Conservation (phyloP, 2,113 vertebrate genomes). For the Argyrosomus japonicus region DNA sequence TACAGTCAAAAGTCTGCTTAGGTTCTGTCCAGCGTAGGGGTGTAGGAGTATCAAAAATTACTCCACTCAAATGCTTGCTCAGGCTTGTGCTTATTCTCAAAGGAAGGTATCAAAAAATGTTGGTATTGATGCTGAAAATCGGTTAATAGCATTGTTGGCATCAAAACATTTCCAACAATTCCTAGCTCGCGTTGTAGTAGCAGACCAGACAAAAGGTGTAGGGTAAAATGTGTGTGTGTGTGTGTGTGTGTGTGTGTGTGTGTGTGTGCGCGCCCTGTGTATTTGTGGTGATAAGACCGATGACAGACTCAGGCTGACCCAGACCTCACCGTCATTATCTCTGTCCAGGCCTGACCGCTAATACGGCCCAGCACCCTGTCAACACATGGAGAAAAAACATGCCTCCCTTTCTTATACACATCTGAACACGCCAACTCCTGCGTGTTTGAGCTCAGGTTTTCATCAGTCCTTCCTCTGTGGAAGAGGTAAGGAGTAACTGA, state of each 20-base stretch:
- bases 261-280: conserved; percentile 5
- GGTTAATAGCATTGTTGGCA: not conserved
- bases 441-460: conserved; percentile 1
- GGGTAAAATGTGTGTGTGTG: not conserved
- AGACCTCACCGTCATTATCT: conserved; percentile 65
- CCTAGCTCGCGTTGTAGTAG: not conserved
- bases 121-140: too few relatives aligned
- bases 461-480: not conserved
- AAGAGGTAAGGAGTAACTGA: conserved; percentile 25
- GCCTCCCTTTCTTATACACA: conserved; percentile 14
- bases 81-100: not conserved
- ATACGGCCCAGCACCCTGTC: conserved; percentile 51
- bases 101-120: not conserved
- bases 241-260: not conserved
- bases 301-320: conserved; percentile 60
- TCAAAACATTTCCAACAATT: conserved; percentile 14
- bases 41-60: too few relatives aligned
- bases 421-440: conserved; percentile 22
- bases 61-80: not conserved
- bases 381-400: conserved; percentile 44
- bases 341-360: conserved; percentile 51
- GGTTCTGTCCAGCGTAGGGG: not conserved
- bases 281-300: conserved; percentile 50
- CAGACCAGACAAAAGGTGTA: conserved; percentile 48
- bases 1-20: conserved; percentile 20